Evolutionary conservation across 2,797 vertebrate genomes (phyloP).

Genomic region (Selene dorsalis): DNA sequence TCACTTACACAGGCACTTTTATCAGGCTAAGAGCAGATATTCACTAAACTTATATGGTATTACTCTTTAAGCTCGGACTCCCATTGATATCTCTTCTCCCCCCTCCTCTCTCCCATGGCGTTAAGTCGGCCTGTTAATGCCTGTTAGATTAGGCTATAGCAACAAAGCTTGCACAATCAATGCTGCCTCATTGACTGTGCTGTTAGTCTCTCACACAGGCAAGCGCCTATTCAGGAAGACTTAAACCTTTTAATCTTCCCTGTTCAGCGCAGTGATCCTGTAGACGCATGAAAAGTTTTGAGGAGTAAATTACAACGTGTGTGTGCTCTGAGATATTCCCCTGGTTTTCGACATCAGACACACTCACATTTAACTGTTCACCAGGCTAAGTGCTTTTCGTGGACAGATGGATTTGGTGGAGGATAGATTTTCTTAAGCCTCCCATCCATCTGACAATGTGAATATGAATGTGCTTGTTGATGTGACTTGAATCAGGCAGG

Average conservation of each 20-base stretch:
- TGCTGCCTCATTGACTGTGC: slow-evolving; percentile 83
- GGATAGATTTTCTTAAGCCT: slow-evolving; percentile 72
- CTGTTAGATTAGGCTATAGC: slow-evolving; percentile 83
- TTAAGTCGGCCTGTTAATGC: slow-evolving; percentile 83
- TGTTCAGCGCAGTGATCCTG: slow-evolving; percentile 72
- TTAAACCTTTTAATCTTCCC: slow-evolving; percentile 85
- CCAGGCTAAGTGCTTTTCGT: slow-evolving; percentile 61
- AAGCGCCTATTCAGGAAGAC: slow-evolving; percentile 80
- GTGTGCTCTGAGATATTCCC: slow-evolving; percentile 54
- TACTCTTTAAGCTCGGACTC: slow-evolving; percentile 73
- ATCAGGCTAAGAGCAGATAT: slow-evolving; percentile 60
- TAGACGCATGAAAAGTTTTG: slow-evolving; percentile 76
- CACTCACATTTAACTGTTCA: slow-evolving; percentile 52
- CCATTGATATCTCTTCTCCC: slow-evolving; percentile 64
- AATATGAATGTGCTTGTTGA: slow-evolving; percentile 67
- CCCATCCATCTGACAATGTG: slow-evolving; percentile 65
- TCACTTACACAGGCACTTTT: slow-evolving; percentile 35
- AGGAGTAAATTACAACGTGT: slow-evolving; percentile 66
- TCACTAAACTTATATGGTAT: slow-evolving; percentile 74
- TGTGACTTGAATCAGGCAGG: slow-evolving; percentile 65
- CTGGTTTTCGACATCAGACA: slow-evolving; percentile 44
- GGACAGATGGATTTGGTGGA: slow-evolving; percentile 67
- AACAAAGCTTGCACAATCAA: slow-evolving; percentile 86
- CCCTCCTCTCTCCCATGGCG: slow-evolving; percentile 65
- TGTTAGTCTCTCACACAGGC: slow-evolving; percentile 80